phyloP scores from a whole-genome alignment of 2,797 vertebrate species.

The Hippopotamyrus pictus region DNA sequence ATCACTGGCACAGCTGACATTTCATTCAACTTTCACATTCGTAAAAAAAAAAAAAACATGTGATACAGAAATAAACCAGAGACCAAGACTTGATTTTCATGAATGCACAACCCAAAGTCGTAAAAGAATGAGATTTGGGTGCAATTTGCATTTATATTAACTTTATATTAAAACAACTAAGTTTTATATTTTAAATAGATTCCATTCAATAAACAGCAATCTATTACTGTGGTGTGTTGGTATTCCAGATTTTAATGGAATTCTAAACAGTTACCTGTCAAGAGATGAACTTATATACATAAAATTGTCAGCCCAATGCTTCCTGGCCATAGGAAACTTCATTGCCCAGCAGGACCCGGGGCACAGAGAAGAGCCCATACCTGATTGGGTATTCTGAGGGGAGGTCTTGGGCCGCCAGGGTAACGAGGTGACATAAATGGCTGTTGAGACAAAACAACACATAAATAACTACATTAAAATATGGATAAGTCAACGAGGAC shows the following conservation, averaged over 20 bases:
- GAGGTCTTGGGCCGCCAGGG: conserved; percentile 75
- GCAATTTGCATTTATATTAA: conserved; percentile 2
- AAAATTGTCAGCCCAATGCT: not conserved
- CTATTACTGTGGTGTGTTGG: not conserved
- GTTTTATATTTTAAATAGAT: conserved; percentile 14
- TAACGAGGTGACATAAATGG: conserved; percentile 81
- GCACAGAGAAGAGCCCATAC: conserved; percentile 40
- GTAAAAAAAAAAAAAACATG: not conserved
- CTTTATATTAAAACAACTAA: conserved; percentile 3
- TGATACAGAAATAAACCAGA: not conserved
- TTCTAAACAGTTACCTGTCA: not conserved
- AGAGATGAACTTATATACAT: not conserved
- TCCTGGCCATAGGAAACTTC: not conserved
- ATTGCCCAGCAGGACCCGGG: conserved; percentile 1
- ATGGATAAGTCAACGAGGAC: not conserved
- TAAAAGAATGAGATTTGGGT: not conserved
- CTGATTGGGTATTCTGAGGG: conserved; percentile 80
- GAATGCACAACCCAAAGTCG: not conserved
- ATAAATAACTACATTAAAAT: not conserved
- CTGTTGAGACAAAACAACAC: conserved; percentile 42
- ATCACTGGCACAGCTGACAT: not conserved
- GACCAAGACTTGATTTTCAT: not conserved
- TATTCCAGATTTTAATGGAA: not conserved
- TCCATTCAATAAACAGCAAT: conserved; percentile 2
- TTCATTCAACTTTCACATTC: not conserved